These are phyloP conservation scores for Oeneis ivallda DNA, from an alignment of 2,888 invertebrate genomes.

Conservation along the genomic window DNA sequence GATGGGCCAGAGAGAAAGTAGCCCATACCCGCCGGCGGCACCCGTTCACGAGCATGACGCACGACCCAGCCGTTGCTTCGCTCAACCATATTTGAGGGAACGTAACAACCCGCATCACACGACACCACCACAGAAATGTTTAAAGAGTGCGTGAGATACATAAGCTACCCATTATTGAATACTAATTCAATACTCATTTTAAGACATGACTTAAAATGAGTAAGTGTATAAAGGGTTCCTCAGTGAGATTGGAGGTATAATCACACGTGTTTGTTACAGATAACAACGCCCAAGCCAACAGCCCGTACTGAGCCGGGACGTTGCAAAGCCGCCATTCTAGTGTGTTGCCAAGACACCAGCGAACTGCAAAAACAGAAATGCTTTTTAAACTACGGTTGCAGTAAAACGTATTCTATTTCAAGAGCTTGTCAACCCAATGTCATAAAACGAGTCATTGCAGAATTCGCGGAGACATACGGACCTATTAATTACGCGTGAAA, in stretches of 20 bases:
- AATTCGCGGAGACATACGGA: conserved; percentile 55
- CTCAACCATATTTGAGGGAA: no score
- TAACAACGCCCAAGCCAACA: conserved; percentile 42
- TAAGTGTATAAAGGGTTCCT: no score
- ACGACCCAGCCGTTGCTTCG: no score
- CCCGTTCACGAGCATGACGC: no score
- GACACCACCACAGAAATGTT: no score
- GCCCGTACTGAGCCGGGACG: conserved; percentile 40
- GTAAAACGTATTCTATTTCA: conserved; percentile 44
- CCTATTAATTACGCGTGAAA: conserved; percentile 20
- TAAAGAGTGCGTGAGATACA: no score
- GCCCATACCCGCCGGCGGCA: no score
- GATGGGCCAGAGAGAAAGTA: no score
- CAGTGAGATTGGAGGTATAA: not conserved
- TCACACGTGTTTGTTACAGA: conserved; percentile 29
- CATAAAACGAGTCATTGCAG: conserved; percentile 51
- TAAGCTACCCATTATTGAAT: no score
- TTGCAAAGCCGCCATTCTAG: conserved; percentile 62
- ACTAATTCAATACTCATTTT: no score
- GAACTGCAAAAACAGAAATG: conserved; percentile 48
- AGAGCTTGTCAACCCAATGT: conserved; percentile 49
- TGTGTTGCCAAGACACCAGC: conserved; percentile 53
- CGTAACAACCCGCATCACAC: no score
- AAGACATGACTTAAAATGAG: no score
- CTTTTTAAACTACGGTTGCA: conserved; percentile 56